These are phyloP conservation scores for Microplitis deprimator DNA, from an alignment of 2,888 invertebrate genomes.

Conservation along the genomic window DNA sequence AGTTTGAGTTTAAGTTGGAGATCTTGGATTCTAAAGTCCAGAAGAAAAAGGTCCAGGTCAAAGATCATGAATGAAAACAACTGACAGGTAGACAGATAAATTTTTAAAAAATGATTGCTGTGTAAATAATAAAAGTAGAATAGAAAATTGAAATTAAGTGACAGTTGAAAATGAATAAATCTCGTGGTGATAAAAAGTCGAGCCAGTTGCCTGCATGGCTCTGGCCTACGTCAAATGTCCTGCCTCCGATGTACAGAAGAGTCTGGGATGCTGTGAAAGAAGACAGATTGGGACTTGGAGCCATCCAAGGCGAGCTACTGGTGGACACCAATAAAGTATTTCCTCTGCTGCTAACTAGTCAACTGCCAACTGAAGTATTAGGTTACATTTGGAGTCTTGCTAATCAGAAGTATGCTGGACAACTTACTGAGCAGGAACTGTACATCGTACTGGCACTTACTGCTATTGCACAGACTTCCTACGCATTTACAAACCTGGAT, in stretches of 20 bases:
- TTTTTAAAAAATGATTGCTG: too few species aligned
- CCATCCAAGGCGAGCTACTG: conserved; percentile 59
- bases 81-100: too few species aligned
- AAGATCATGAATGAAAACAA: too few species aligned
- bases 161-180: conserved; percentile 56
- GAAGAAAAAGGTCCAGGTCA: too few species aligned
- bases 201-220: conserved; percentile 70
- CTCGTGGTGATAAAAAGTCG: conserved; percentile 61
- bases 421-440: conserved; percentile 71
- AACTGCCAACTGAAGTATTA: conserved; percentile 71
- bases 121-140: too few species aligned
- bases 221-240: conserved; percentile 67
- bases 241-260: conserved; percentile 69
- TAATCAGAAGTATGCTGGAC: conserved; percentile 71
- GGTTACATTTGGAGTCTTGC: conserved; percentile 73
- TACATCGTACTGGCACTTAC: conserved; percentile 72
- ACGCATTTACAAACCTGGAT: conserved; percentile 65
- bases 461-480: conserved; percentile 71
- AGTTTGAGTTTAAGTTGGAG: too few species aligned
- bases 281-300: conserved; percentile 57
- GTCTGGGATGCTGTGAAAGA: conserved; percentile 71
- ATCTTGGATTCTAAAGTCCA: too few species aligned
- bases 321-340: conserved; percentile 71
- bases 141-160: too few species aligned
- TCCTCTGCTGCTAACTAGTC: conserved; percentile 71